Evolutionary conservation across 2,797 vertebrate species (phyloP), one percentile per base, ranked within the genome.

Genomic region (Artibeus jamaicensis): DNA sequence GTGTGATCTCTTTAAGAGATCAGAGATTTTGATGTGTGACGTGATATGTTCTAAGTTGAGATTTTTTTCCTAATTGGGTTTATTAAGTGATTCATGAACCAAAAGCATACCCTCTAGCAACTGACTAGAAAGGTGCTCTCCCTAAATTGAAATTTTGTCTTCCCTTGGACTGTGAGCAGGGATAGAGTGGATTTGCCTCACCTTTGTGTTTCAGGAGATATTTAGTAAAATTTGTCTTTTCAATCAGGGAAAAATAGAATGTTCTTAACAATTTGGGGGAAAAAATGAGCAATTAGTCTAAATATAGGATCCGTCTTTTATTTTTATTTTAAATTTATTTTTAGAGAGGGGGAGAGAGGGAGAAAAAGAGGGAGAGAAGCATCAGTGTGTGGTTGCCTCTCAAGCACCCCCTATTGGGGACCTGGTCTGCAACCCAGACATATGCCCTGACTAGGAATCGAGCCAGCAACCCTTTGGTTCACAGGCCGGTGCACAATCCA

Each of bases 281-380:
- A 91, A 77, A 94, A 68, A 21, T 82, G 19, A 94, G 57, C 68
- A 39, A 57, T 76, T 83, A 92, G 37, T n/a, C 16, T 93, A 88
- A 77, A 70, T 71, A 86, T 50, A 91, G 42, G 11, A 65, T 76
- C 70, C 84, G 21, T 24, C 22, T 55, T 55, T 55, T 55, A 22
- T 55, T 55, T 55, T 55, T 22, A 22, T 53, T 53, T 53, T 50
- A 19, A 21, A 48, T 48, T 48, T 48, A 48, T 48, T 48, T 18
- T 50, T 50, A 50, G 8, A 57, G 55, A 57, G 55, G 55, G 22
- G 55, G 26, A 26, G 24, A 24, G 24, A 57, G 10, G 24, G 55
- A 57, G 55, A 57, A 57, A 57, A 55, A 57, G 55, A 57, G 55
- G 9, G 55, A 57, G 55, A 57, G 55, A 57, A 57, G 4, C 24